Evolutionary conservation across 2,797 vertebrate genomes (phyloP).

Genomic region (Pangasius macronema): DNA sequence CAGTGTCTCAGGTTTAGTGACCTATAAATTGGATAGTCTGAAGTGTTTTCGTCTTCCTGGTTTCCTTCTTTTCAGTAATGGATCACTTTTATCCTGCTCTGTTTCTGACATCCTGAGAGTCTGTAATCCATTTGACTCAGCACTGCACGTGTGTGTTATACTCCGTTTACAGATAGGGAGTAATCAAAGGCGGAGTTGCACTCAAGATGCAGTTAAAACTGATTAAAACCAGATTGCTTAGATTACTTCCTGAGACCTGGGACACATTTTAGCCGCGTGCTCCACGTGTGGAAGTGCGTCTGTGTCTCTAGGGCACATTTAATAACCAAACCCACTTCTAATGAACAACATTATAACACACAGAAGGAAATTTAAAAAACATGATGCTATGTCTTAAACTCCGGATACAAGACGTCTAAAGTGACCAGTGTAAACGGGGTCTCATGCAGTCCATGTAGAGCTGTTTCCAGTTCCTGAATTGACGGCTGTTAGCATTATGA

Average conservation of each 20-base stretch:
- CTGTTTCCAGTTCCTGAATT: neutral
- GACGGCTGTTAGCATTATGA: neutral
- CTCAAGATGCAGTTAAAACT: conserved; percentile 16
- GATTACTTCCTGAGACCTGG: neutral
- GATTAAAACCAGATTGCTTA: conserved; percentile 16
- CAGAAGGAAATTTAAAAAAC: too few relatives aligned
- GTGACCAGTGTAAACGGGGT: neutral
- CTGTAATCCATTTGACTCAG: conserved; percentile 4
- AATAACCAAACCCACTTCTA: neutral
- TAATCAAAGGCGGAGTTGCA: conserved; percentile 6
- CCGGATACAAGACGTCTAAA: too few relatives aligned
- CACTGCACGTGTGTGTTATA: neutral
- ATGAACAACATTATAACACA: neutral
- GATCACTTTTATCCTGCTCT: conserved; percentile 27
- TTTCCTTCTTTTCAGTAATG: conserved; percentile 31
- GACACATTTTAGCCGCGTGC: neutral
- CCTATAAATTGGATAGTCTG: conserved; percentile 18
- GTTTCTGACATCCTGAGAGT: neutral
- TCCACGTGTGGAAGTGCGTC: neutral
- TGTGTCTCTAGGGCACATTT: neutral
- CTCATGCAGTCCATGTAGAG: neutral
- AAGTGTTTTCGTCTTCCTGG: conserved; percentile 19
- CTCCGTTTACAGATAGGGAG: neutral
- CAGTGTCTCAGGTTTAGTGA: conserved; percentile 33
- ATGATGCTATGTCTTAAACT: neutral